Percentiles rank a stretch among this genome's conserved stretches.
Evolutionary conservation across 2,888 invertebrate genomes (phyloP).

Genomic region (Allacma fusca): DNA sequence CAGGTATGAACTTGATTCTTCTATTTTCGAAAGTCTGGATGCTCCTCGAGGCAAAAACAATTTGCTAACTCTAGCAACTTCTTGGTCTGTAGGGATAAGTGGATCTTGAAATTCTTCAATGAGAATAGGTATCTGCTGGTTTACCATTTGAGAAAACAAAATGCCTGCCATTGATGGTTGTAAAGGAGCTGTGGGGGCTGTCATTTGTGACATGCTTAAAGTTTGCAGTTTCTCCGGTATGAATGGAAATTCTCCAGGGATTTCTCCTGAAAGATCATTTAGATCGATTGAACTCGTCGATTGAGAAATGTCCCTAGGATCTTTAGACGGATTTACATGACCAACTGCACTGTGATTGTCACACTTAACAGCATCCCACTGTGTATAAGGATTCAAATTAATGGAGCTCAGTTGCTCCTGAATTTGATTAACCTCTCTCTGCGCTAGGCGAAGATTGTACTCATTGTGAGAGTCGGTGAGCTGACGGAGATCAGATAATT

Average conservation of each 20-base stretch:
- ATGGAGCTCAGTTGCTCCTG: constrained; percentile 62
- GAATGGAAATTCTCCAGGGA: background rate
- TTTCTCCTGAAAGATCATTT: too few relatives aligned
- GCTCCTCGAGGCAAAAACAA: too few relatives aligned
- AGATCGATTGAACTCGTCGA: too few relatives aligned
- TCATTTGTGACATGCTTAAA: background rate
- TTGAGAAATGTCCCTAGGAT: background rate
- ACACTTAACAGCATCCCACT: constrained; percentile 50
- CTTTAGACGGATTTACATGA: background rate
- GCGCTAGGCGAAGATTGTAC: constrained; percentile 61
- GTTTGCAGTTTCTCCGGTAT: background rate
- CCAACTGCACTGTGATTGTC: background rate
- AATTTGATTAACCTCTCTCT: constrained; percentile 62
- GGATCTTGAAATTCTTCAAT: background rate
- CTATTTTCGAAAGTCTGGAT: background rate
- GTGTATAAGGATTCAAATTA: constrained; percentile 60
- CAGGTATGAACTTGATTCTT: too few relatives aligned
- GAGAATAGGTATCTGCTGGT: background rate
- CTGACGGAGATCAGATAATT: constrained; percentile 65
- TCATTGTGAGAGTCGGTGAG: constrained; percentile 63
- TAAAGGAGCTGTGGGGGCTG: background rate
- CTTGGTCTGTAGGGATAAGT: background rate
- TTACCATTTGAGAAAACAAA: background rate
- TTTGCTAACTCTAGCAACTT: background rate
- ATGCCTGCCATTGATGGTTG: background rate